Conservation (phyloP, 2,888 invertebrate genomes). For the Lithodes maja region DNA sequence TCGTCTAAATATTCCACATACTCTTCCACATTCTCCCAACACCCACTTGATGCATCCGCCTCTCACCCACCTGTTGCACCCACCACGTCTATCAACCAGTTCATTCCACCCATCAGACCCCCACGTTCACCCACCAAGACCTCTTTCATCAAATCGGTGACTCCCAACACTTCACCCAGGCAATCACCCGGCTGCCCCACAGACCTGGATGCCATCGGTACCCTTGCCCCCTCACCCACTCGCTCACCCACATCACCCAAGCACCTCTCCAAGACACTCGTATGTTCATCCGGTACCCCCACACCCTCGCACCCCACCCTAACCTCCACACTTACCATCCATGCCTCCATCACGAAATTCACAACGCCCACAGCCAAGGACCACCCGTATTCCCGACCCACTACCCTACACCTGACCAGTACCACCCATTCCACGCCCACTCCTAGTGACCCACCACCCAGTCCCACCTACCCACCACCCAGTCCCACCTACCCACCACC, state of each 20-base stretch:
- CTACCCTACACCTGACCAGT: not conserved
- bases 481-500: not conserved
- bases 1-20: not conserved
- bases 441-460: not conserved
- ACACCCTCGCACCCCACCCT: not conserved
- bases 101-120: not conserved
- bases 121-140: no score
- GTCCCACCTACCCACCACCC: not conserved
- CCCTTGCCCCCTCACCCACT: not conserved
- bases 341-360: not conserved
- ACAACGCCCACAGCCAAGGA: not conserved
- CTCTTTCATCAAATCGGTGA: no score
- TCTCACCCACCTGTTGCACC: not conserved
- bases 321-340: slow-evolving; percentile 11
- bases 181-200: not conserved
- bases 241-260: not conserved
- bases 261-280: not conserved
- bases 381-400: not conserved
- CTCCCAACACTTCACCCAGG: not conserved
- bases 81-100: not conserved
- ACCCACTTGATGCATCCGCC: not conserved
- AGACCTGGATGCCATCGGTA: not conserved
- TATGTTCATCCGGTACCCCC: not conserved
- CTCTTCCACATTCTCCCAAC: not conserved
- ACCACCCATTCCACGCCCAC: not conserved